Percentiles rank a stretch among this genome's conserved stretches.
These are phyloP conservation scores for Babylonia areolata DNA, from an alignment of 1,140 invertebrate genomes.

Conservation along the genomic window DNA sequence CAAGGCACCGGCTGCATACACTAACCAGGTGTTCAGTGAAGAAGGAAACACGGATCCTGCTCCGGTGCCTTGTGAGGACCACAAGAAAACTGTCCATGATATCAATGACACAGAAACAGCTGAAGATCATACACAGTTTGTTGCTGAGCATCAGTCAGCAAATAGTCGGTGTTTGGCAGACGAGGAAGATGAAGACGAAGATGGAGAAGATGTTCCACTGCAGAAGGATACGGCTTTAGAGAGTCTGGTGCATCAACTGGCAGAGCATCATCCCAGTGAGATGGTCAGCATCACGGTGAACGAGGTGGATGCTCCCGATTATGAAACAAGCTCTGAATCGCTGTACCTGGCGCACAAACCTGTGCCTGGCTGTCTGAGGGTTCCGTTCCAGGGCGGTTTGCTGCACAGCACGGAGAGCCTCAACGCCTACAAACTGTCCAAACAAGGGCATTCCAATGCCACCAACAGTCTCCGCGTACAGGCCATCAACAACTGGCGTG, in stretches of 20 bases:
- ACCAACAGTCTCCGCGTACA: background rate
- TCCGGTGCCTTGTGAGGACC: background rate
- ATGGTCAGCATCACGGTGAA: background rate
- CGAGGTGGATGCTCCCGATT: background rate
- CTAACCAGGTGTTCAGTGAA: background rate
- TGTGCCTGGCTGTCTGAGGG: background rate
- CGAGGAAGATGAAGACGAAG: background rate
- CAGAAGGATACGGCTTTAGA: background rate
- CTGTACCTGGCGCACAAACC: background rate
- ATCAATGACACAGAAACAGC: background rate
- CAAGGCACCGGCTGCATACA: background rate
- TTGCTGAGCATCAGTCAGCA: background rate
- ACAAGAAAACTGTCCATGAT: background rate
- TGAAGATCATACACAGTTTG: background rate
- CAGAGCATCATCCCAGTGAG: constrained; percentile 6
- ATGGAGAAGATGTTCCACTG: background rate
- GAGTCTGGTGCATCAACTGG: constrained; percentile 7
- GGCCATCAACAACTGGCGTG: constrained; percentile 5
- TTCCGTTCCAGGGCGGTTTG: background rate
- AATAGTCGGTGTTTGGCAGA: background rate
- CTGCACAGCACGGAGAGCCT: constrained; percentile 29
- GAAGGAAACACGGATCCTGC: background rate
- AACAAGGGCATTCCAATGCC: background rate
- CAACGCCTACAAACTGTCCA: constrained; percentile 1
- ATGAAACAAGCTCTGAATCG: background rate